Percentiles rank a stretch among this genome's conserved stretches.
These are phyloP conservation scores for Percopsis transmontana DNA, from an alignment of 2,113 vertebrate genomes.

Conservation along the genomic window DNA sequence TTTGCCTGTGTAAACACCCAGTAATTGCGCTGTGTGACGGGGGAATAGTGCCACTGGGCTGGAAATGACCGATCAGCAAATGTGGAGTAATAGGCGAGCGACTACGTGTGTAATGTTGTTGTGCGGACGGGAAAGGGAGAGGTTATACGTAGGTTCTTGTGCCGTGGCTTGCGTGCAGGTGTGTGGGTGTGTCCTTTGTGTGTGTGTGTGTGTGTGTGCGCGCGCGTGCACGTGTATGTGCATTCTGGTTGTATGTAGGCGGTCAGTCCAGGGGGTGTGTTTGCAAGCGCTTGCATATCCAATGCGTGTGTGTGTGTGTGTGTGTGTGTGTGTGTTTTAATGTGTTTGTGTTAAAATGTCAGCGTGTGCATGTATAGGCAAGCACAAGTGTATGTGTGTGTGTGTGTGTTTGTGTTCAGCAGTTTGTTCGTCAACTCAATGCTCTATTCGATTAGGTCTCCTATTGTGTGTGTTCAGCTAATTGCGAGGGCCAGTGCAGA, in stretches of 20 bases:
- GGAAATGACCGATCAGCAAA: constrained; percentile 69
- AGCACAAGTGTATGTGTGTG: neutral
- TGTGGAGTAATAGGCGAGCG: constrained; percentile 48
- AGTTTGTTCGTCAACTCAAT: constrained; percentile 60
- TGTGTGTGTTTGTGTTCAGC: constrained; percentile 3
- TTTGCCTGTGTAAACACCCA: constrained; percentile 67
- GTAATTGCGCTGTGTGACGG: constrained; percentile 59
- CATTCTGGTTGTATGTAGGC: neutral
- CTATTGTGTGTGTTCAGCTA: constrained; percentile 71
- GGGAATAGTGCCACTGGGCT: constrained; percentile 52
- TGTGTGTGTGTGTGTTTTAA: neutral
- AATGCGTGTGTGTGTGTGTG: neutral
- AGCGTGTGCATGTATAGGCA: neutral
- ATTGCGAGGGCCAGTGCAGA: constrained; percentile 52
- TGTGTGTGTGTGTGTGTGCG: constrained; percentile 11
- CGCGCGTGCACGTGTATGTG: neutral
- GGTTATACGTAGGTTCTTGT: neutral
- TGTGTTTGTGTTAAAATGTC: neutral
- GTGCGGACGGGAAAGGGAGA: constrained; percentile 9
- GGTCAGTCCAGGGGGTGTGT: neutral
- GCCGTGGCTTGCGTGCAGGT: neutral
- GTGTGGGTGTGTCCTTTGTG: neutral
- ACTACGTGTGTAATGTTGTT: constrained; percentile 36
- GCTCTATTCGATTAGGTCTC: constrained; percentile 58
- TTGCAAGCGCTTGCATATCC: too few relatives aligned